These are phyloP conservation scores for Pelecanus crispus DNA, from an alignment of 2,113 vertebrate genomes.

Conservation along the genomic window DNA sequence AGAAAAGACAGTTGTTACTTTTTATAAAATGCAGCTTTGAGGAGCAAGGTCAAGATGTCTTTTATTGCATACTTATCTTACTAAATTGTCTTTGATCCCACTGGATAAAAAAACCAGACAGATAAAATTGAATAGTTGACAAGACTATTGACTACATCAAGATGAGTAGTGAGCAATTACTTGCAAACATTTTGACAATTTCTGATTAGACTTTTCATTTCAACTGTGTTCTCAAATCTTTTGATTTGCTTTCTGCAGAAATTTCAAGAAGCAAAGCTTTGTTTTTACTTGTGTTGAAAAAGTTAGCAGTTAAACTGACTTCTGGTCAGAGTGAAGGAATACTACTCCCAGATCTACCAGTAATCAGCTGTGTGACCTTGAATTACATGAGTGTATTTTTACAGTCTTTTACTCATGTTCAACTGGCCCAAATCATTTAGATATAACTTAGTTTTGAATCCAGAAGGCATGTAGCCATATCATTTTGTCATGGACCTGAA, in stretches of 20 bases:
- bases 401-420: background rate
- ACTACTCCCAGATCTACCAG: background rate
- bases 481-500: background rate
- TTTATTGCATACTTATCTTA: background rate
- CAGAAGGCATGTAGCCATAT: background rate
- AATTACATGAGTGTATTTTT: background rate
- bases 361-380: background rate
- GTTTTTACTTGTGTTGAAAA: background rate
- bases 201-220: background rate
- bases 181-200: background rate
- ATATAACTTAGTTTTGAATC: background rate
- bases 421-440: background rate
- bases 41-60: conserved; percentile 28
- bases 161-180: background rate
- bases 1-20: conserved; percentile 10
- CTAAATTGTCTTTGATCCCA: conserved; percentile 13
- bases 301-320: background rate
- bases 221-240: background rate
- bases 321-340: background rate
- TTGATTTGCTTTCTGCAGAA: background rate
- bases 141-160: background rate
- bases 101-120: background rate
- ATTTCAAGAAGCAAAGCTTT: background rate
- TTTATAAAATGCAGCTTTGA: conserved; percentile 20
- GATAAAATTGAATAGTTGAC: background rate